Evolutionary conservation across 1,140 invertebrate species (phyloP).

Genomic region (Nautilus pompilius): DNA sequence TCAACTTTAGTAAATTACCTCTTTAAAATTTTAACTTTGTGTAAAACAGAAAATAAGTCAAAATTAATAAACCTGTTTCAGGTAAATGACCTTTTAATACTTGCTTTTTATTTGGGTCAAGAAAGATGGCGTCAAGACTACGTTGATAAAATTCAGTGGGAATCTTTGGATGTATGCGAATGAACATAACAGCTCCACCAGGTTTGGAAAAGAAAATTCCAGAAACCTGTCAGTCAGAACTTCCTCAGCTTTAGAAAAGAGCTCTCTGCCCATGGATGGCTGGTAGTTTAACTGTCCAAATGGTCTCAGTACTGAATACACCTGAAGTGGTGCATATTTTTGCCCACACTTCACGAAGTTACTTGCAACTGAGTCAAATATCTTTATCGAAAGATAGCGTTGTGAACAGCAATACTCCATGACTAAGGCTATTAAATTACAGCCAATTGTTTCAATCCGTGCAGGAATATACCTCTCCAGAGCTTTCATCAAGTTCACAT

Average conservation of each 20-base stretch:
- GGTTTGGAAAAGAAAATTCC: conserved; percentile 62
- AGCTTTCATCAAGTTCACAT: conserved; percentile 59
- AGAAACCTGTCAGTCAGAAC: conserved; percentile 62
- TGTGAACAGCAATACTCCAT: conserved; percentile 66
- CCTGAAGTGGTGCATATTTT: conserved; percentile 58
- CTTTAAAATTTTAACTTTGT: no score
- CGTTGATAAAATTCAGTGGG: conserved; percentile 64
- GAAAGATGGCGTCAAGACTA: conserved; percentile 65
- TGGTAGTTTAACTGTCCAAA: conserved; percentile 66
- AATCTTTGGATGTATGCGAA: conserved; percentile 67
- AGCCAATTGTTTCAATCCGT: conserved; percentile 53
- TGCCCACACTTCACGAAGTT: conserved; percentile 62
- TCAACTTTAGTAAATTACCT: background rate
- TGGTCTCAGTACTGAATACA: conserved; percentile 63
- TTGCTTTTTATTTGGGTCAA: conserved; percentile 60
- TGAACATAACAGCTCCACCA: conserved; percentile 64
- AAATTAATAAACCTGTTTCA: background rate
- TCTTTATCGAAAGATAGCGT: conserved; percentile 60
- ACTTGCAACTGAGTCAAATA: conserved; percentile 62
- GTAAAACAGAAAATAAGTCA: background rate
- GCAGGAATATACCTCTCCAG: conserved; percentile 64
- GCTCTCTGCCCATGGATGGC: conserved; percentile 58
- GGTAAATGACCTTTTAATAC: background rate
- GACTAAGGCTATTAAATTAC: conserved; percentile 62
- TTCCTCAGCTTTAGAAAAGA: conserved; percentile 64